Evolutionary conservation across 2,888 invertebrate species (phyloP).

Genomic region (Lasioglossum pauxillum): DNA sequence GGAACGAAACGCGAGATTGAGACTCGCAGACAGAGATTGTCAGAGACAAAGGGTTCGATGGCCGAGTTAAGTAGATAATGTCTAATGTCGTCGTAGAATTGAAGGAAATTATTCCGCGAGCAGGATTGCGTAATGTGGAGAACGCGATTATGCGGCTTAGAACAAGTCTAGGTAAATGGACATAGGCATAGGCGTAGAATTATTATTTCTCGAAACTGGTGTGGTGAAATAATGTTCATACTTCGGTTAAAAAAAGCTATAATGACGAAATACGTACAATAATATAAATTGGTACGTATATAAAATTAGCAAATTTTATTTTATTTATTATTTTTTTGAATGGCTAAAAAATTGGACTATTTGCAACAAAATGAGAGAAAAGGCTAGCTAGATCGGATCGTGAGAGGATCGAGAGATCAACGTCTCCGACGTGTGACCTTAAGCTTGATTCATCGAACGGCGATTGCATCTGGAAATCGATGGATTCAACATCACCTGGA

Average conservation of each 20-base stretch:
- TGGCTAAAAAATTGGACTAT: neutral
- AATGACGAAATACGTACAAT: no score
- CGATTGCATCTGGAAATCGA: neutral
- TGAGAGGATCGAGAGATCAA: neutral
- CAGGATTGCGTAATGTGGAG: slow-evolving; percentile 59
- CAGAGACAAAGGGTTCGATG: slow-evolving; percentile 62
- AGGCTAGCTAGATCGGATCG: neutral
- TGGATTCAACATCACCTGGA: neutral
- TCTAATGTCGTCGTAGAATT: slow-evolving; percentile 61
- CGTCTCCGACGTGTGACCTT: neutral
- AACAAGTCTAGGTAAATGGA: slow-evolving; percentile 49
- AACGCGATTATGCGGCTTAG: slow-evolving; percentile 44
- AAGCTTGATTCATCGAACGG: neutral
- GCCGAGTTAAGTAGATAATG: slow-evolving; percentile 66
- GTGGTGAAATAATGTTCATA: neutral
- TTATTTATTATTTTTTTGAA: no score
- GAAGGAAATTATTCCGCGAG: slow-evolving; percentile 63
- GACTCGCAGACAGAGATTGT: slow-evolving; percentile 6
- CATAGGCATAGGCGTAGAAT: neutral
- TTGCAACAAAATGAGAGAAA: neutral
- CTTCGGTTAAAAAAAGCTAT: neutral
- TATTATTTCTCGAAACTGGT: neutral
- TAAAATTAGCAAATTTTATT: no score
- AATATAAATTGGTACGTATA: no score
- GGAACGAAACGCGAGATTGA: slow-evolving; percentile 23